Percentiles rank a stretch among this genome's conserved stretches.
These are phyloP conservation scores for Gephyroberyx darwinii DNA, from an alignment of 2,797 vertebrate species.

Conservation along the genomic window DNA sequence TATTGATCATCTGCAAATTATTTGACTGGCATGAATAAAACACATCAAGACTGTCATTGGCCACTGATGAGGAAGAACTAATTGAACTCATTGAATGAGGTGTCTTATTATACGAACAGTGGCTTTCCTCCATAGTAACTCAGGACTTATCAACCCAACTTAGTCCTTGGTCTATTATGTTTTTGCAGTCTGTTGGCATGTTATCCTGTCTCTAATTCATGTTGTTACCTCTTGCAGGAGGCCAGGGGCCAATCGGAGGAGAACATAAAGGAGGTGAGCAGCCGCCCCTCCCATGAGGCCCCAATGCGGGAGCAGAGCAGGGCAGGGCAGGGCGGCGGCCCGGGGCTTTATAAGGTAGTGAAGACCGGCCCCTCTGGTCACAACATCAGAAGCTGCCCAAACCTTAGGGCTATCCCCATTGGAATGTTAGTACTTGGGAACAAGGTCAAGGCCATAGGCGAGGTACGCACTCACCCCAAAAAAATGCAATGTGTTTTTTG, in stretches of 20 bases:
- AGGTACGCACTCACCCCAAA: constrained; percentile 88
- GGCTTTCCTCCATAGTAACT: background rate
- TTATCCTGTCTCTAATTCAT: constrained; percentile 67
- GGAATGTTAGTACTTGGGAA: constrained; percentile 99
- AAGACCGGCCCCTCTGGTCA: constrained; percentile 99
- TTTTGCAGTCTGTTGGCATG: constrained; percentile 29
- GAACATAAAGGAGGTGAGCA: constrained; percentile 95
- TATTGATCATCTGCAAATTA: constrained; percentile 1
- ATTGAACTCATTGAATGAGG: background rate
- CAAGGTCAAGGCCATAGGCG: constrained; percentile 99
- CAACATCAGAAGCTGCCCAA: constrained; percentile 99
- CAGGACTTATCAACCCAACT: constrained; percentile 3
- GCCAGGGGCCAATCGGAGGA: constrained; percentile 93
- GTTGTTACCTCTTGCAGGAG: constrained; percentile 89
- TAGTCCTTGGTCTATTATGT: constrained; percentile 1
- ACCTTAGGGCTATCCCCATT: constrained; percentile 99
- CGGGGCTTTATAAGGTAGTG: constrained; percentile 99
- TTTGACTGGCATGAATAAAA: background rate
- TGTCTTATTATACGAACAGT: background rate
- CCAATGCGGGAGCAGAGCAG: constrained; percentile 90
- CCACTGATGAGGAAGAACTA: background rate
- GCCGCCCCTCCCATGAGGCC: constrained; percentile 92
- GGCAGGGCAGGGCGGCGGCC: constrained; percentile 94
- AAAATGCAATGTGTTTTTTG: constrained; percentile 82
- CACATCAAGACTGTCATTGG: background rate